Conservation (phyloP, 2,113 vertebrate genomes). For the Heterochromis multidens region DNA sequence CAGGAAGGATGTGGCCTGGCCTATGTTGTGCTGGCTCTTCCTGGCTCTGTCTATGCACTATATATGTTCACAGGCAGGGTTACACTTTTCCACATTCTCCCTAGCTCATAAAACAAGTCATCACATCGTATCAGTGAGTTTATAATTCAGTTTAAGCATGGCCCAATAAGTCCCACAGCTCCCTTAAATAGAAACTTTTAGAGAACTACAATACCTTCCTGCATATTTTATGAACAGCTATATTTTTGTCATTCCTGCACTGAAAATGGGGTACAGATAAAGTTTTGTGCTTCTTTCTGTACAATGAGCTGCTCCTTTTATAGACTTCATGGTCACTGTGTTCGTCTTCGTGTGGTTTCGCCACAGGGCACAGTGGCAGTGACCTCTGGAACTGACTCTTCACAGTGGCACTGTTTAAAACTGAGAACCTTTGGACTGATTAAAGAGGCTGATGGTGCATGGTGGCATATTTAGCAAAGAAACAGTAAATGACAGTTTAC, state of each 20-base stretch:
- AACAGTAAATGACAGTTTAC: conserved; percentile 35
- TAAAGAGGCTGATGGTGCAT: conserved; percentile 17
- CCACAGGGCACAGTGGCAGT: conserved; percentile 9
- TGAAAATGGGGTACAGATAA: conserved; percentile 39
- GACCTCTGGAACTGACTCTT: conserved; percentile 46
- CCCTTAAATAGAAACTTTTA: conserved; percentile 10
- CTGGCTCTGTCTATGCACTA: conserved; percentile 31
- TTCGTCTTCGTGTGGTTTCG: conserved; percentile 60
- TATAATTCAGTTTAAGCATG: conserved; percentile 34
- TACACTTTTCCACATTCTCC: conserved; percentile 9
- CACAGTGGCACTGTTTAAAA: conserved; percentile 27
- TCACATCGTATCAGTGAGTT: conserved; percentile 3
- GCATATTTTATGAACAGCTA: conserved; percentile 49
- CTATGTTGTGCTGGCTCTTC: conserved; percentile 27
- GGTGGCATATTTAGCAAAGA: conserved; percentile 39
- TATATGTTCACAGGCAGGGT: conserved; percentile 24
- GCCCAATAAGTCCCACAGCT: conserved; percentile 31
- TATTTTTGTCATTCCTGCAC: conserved; percentile 47
- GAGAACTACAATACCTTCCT: conserved; percentile 43
- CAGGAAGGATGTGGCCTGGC: conserved; percentile 44
- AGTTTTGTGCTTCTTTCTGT: conserved; percentile 45
- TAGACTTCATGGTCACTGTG: conserved; percentile 38
- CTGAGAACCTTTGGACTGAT: conserved; percentile 39
- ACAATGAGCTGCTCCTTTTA: conserved; percentile 42
- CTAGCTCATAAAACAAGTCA: conserved; percentile 41